Conservation (phyloP, 2,888 invertebrate species). For the Drosophila fulvimacula region DNA sequence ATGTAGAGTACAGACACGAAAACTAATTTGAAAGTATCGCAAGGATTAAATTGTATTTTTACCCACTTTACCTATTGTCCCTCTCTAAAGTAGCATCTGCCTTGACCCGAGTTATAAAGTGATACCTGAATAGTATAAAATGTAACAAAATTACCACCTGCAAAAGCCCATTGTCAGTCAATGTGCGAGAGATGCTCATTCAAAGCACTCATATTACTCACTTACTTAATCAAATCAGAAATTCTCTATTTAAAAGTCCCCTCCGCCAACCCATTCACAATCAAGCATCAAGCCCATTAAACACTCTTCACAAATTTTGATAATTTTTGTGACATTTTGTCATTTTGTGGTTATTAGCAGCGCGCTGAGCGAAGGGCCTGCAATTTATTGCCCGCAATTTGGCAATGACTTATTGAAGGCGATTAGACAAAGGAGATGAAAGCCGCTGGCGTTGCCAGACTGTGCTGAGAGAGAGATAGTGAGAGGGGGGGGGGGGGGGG, state of each 20-base stretch:
- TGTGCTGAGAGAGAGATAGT: not conserved
- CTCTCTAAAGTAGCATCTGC: too few species aligned
- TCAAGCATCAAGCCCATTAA: not conserved
- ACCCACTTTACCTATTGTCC: too few species aligned
- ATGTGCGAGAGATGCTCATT: not conserved
- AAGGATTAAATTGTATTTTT: too few species aligned
- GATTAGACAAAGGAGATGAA: slow-evolving; percentile 60
- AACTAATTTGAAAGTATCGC: too few species aligned
- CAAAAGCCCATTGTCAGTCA: not conserved
- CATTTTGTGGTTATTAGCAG: slow-evolving; percentile 56
- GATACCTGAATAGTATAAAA: not conserved
- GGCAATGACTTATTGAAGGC: slow-evolving; percentile 67
- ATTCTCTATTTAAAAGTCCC: not conserved
- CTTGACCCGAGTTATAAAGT: too few species aligned
- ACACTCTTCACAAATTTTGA: not conserved
- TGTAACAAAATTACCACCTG: not conserved
- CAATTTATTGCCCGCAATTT: slow-evolving; percentile 37
- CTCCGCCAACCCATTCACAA: not conserved
- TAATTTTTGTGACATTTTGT: slow-evolving; percentile 41
- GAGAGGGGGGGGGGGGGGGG: not conserved
- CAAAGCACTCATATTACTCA: not conserved
- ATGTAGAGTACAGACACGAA: too few species aligned
- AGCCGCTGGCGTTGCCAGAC: slow-evolving; percentile 28
- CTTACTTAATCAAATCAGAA: not conserved
- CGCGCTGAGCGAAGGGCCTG: slow-evolving; percentile 3